Conservation (phyloP, 2,888 invertebrate species). For the Hydriomena furcata region DNA sequence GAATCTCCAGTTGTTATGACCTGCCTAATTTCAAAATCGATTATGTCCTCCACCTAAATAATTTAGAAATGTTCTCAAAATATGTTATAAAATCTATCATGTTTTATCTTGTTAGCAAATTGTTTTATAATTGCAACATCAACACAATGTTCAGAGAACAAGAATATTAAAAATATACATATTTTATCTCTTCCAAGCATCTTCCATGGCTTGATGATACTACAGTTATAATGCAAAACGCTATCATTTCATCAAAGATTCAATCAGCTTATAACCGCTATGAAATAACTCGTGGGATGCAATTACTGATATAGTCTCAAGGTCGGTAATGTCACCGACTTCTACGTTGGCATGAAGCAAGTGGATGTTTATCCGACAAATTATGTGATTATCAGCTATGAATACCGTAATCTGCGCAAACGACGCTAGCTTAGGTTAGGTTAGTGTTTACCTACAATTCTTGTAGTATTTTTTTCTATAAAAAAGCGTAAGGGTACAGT, state of each 20-base stretch:
- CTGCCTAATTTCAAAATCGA: too few species aligned
- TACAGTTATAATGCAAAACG: slow-evolving; percentile 33
- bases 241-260: slow-evolving; percentile 47
- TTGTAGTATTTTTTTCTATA: too few species aligned
- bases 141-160: slow-evolving; percentile 11
- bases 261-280: slow-evolving; percentile 37
- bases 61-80: too few species aligned
- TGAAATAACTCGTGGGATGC: slow-evolving; percentile 61
- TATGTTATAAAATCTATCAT: too few species aligned
- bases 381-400: slow-evolving; percentile 7
- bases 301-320: slow-evolving; percentile 61
- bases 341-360: slow-evolving; percentile 8
- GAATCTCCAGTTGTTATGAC: too few species aligned
- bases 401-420: slow-evolving; percentile 11
- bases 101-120: slow-evolving; percentile 11
- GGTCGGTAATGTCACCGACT: slow-evolving; percentile 52
- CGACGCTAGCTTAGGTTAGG: background rate
- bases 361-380: slow-evolving; percentile 9
- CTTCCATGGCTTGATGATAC: slow-evolving; percentile 27
- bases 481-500: too few species aligned
- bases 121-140: slow-evolving; percentile 17
- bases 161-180: slow-evolving; percentile 11
- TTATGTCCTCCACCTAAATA: too few species aligned
- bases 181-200: slow-evolving; percentile 30
- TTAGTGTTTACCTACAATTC: too few species aligned